phyloP scores from a whole-genome alignment of 1,140 invertebrate species.

The Melitaea cinxia region DNA sequence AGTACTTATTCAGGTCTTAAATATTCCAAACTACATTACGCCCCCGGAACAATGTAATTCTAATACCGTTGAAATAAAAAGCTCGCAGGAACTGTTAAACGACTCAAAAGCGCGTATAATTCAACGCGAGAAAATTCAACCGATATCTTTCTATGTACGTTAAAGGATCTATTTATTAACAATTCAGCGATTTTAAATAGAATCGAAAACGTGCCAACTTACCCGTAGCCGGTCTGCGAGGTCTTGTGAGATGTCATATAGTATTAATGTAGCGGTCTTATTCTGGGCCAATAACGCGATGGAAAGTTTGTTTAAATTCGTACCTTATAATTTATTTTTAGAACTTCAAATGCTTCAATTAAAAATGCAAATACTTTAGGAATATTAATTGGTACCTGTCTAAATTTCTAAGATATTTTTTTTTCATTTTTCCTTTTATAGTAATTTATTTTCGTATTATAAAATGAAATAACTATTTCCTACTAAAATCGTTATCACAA shows the following conservation, averaged over 20 bases:
- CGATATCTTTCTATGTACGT: constrained; percentile 35
- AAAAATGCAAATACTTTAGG: too few species aligned
- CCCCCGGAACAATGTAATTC: not conserved
- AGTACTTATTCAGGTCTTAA: too few species aligned
- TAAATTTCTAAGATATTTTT: too few species aligned
- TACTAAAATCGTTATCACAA: not conserved
- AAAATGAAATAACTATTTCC: not conserved
- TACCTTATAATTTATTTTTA: too few species aligned
- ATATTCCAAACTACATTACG: not conserved
- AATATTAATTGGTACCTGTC: too few species aligned
- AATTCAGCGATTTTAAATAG: constrained; percentile 71
- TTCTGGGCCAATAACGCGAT: constrained; percentile 33
- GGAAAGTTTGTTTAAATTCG: not conserved
- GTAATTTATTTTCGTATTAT: too few species aligned
- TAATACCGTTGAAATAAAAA: constrained; percentile 9
- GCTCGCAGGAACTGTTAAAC: constrained; percentile 9
- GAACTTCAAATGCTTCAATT: too few species aligned
- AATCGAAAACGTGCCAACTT: constrained; percentile 71
- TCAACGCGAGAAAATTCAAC: constrained; percentile 22
- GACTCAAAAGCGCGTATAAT: constrained; percentile 27
- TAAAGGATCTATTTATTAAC: constrained; percentile 60
- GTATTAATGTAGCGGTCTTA: constrained; percentile 54
- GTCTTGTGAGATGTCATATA: constrained; percentile 49
- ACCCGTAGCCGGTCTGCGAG: constrained; percentile 43
- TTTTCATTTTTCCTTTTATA: too few species aligned